Percentiles rank a stretch among this genome's conserved stretches.
Conservation (phyloP, 37 sponge, comb jelly and placozoan genomes). For the Agelas oroides region DNA sequence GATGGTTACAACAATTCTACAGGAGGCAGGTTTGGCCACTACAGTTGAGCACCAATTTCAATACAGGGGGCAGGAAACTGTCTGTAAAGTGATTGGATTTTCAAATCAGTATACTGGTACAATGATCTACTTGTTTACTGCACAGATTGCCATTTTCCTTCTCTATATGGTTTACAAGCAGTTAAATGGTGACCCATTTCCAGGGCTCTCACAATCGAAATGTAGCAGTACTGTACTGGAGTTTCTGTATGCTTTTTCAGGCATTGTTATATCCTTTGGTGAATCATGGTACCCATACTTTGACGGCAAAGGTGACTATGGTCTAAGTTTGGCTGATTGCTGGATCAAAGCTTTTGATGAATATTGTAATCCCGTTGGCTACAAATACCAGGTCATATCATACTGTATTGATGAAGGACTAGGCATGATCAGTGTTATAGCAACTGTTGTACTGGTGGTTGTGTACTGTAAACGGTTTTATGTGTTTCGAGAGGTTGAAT, state of each 20-base stretch:
- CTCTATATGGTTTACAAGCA: neutral
- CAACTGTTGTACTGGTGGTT: too few species aligned
- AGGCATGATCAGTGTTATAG: too few species aligned
- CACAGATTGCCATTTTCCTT: neutral
- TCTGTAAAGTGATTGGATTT: conserved; percentile 8
- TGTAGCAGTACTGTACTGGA: neutral
- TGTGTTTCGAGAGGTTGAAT: too few species aligned
- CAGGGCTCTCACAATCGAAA: too few species aligned
- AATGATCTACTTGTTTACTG: neutral
- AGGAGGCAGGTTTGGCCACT: neutral
- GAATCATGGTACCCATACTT: too few species aligned
- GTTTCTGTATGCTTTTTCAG: neutral
- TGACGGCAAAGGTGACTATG: too few species aligned
- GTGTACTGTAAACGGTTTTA: too few species aligned
- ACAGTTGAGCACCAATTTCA: neutral
- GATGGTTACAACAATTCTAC: neutral
- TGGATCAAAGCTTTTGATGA: too few species aligned
- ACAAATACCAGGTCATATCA: too few species aligned
- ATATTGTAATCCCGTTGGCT: too few species aligned
- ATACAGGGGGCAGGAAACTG: neutral
- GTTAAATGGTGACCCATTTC: neutral
- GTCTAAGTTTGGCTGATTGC: too few species aligned
- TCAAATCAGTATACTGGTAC: neutral
- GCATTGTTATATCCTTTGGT: neutral
- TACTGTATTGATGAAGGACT: too few species aligned